Evolutionary conservation across 2,888 invertebrate genomes (phyloP).

Genomic region (Mantis religiosa): DNA sequence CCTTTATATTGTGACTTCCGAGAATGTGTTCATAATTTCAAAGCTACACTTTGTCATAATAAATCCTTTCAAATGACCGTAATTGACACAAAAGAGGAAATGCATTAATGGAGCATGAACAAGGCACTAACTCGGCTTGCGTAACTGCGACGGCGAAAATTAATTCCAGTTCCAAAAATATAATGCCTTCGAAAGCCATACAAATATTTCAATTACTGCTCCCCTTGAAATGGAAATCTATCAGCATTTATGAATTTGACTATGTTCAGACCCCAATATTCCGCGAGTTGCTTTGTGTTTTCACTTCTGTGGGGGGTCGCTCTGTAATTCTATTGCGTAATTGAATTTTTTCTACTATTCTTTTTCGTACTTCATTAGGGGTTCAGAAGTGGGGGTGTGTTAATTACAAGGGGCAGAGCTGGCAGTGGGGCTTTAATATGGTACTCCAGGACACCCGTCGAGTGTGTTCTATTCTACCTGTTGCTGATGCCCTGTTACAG

Average conservation of each 20-base stretch:
- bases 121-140: neutral
- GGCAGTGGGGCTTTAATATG: neutral
- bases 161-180: neutral
- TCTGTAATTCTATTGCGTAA: neutral
- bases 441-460: neutral
- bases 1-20: neutral
- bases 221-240: neutral
- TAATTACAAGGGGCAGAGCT: constrained; percentile 7
- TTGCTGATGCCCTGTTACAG: neutral
- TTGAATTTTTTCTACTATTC: constrained; percentile 15
- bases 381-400: neutral
- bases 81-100: neutral
- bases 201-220: neutral
- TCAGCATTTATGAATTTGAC: neutral
- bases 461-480: neutral
- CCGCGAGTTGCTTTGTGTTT: neutral
- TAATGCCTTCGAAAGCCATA: neutral
- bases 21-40: neutral
- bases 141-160: neutral
- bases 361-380: constrained; percentile 3
- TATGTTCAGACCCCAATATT: neutral
- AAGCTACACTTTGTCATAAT: neutral
- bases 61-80: neutral
- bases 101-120: neutral
- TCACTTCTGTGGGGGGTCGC: neutral